Evolutionary conservation across 2,888 invertebrate genomes (phyloP).

Genomic region (Calliscelio sp.): DNA sequence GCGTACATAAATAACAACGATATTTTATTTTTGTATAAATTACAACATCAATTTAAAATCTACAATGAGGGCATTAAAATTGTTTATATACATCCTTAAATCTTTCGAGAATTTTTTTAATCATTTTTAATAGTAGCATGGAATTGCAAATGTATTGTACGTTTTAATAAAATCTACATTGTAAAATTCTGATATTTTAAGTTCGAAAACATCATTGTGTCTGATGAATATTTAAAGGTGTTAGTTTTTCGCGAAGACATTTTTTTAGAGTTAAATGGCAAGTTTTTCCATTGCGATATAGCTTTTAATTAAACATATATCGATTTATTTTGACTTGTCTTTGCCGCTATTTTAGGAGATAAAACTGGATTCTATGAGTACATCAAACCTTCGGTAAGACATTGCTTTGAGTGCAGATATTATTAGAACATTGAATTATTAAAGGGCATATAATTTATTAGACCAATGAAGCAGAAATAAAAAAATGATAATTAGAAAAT

Average conservation of each 20-base stretch:
- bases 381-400: constrained; percentile 15
- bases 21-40: no score
- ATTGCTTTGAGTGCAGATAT: background rate
- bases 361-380: background rate
- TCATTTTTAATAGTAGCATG: background rate
- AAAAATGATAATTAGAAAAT: no score
- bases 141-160: constrained; percentile 27
- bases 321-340: background rate
- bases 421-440: constrained; percentile 7
- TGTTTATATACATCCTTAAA: no score
- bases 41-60: no score
- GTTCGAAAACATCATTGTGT: background rate
- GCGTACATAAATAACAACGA: background rate
- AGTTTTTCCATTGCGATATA: no score
- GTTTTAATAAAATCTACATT: background rate
- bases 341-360: constrained; percentile 1
- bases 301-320: background rate
- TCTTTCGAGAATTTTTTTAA: no score
- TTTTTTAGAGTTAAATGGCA: no score
- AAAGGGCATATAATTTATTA: background rate
- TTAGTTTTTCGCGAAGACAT: background rate
- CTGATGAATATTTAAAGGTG: constrained; percentile 15
- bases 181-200: background rate
- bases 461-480: no score
- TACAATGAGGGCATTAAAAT: no score